A percentile compares a stretch with the other conserved stretches of the same genome.
These are phyloP conservation scores for Spinus olivaceus DNA, from an alignment of 2,797 vertebrate species.

Conservation along the genomic window DNA sequence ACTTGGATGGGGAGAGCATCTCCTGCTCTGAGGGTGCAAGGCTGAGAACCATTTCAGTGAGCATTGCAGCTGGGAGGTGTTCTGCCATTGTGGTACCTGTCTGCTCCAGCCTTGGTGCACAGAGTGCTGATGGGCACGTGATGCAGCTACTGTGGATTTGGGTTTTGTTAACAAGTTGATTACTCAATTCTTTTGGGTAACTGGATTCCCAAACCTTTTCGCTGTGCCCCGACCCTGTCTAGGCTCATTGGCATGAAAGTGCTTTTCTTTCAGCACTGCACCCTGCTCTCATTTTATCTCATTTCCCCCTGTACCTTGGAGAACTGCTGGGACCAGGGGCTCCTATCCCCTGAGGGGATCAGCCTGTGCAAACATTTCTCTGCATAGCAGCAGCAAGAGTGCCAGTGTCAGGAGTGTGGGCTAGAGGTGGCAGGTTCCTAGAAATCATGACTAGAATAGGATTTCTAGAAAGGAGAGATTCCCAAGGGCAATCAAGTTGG, in stretches of 20 bases:
- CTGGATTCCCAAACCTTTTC: not conserved
- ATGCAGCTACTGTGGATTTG: not conserved
- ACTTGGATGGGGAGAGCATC: not conserved
- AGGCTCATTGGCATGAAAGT: not conserved
- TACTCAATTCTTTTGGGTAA: not conserved
- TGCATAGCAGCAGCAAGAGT: not conserved
- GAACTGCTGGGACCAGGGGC: not conserved
- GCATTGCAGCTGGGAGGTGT: not conserved
- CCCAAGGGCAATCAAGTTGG: not conserved
- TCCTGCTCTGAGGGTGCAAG: not conserved
- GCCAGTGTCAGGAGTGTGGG: not conserved
- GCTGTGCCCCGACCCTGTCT: not conserved
- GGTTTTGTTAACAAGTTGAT: not conserved
- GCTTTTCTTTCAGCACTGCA: not conserved
- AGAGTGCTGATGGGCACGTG: not conserved
- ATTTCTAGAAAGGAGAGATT: not conserved
- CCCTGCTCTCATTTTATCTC: not conserved
- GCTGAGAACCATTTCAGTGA: not conserved
- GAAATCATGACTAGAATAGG: not conserved
- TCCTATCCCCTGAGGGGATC: accelerated
- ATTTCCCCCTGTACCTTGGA: not conserved
- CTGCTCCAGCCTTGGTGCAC: not conserved
- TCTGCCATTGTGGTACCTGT: not conserved
- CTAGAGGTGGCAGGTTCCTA: not conserved
- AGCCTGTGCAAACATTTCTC: not conserved